These are phyloP conservation scores for Cotesia chilonis DNA, from an alignment of 1,140 invertebrate species.

Conservation along the genomic window DNA sequence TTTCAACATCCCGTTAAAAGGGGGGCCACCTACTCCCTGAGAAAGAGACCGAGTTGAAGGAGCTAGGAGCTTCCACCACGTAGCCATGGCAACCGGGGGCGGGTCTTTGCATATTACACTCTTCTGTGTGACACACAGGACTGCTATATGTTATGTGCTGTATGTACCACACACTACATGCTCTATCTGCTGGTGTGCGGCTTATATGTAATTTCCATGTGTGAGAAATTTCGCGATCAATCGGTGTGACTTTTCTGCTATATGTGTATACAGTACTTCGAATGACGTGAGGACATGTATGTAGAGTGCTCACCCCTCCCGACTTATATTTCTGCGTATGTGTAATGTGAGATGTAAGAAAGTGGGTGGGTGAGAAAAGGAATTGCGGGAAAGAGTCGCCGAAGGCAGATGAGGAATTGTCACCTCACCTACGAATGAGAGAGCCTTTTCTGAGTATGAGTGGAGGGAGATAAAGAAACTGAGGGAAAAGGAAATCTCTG, in stretches of 20 bases:
- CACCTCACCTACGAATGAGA: constrained; percentile 45
- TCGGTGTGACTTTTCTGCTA: constrained; percentile 11
- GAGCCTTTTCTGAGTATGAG: constrained; percentile 8
- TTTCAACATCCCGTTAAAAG: constrained; percentile 13
- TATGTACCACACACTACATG: not conserved
- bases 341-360: constrained; percentile 26
- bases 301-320: not conserved
- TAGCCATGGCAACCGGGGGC: constrained; percentile 42
- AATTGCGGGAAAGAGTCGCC: constrained; percentile 25
- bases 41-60: not conserved
- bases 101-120: constrained; percentile 45
- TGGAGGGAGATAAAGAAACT: constrained; percentile 32
- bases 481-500: constrained; percentile 34
- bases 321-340: constrained; percentile 3
- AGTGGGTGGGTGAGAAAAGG: not conserved
- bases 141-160: constrained; percentile 21
- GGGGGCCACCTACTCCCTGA: constrained; percentile 33
- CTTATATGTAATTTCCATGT: constrained; percentile 31
- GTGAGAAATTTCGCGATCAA: constrained; percentile 24
- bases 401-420: constrained; percentile 59
- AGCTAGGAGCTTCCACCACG: not conserved
- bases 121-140: constrained; percentile 39
- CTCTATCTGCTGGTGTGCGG: not conserved
- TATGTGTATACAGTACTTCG: not conserved
- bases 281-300: not conserved